phyloP scores from a whole-genome alignment of 2,888 invertebrate genomes.

The Horisme vitalbata region DNA sequence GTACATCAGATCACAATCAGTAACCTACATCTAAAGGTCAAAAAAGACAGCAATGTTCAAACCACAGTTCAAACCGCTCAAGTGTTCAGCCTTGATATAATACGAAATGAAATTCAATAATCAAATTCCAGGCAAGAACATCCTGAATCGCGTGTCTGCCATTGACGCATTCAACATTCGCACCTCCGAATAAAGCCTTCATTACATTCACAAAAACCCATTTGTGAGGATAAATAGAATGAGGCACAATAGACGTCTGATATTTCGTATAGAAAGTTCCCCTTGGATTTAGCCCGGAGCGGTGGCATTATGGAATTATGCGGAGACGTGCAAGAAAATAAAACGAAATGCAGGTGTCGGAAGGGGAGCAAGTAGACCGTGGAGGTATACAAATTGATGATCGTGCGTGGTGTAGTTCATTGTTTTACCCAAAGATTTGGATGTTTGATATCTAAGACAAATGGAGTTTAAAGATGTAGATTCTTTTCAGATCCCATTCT shows the following conservation, averaged over 20 bases:
- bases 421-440: constrained; percentile 12
- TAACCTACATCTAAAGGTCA: too few species aligned
- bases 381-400: constrained; percentile 23
- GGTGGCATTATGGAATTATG: constrained; percentile 73
- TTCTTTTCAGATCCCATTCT: background rate
- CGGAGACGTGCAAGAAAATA: constrained; percentile 72
- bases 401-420: constrained; percentile 15
- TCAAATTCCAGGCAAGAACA: constrained; percentile 45
- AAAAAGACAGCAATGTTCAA: too few species aligned
- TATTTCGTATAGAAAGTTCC: constrained; percentile 76
- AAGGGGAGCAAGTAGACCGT: constrained; percentile 36
- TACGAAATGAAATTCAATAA: constrained; percentile 34
- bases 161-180: constrained; percentile 65
- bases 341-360: constrained; percentile 75
- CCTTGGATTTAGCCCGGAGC: constrained; percentile 69
- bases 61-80: too few species aligned
- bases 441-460: constrained; percentile 9
- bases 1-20: too few species aligned
- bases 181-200: constrained; percentile 78
- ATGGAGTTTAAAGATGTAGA: background rate
- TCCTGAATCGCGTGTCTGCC: constrained; percentile 51
- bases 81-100: too few species aligned
- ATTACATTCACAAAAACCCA: constrained; percentile 75
- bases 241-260: constrained; percentile 69
- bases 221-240: constrained; percentile 73